Evolutionary conservation across 2,888 invertebrate genomes (phyloP), one percentile per base, ranked within the genome.

Genomic region (Xanthia togata): DNA sequence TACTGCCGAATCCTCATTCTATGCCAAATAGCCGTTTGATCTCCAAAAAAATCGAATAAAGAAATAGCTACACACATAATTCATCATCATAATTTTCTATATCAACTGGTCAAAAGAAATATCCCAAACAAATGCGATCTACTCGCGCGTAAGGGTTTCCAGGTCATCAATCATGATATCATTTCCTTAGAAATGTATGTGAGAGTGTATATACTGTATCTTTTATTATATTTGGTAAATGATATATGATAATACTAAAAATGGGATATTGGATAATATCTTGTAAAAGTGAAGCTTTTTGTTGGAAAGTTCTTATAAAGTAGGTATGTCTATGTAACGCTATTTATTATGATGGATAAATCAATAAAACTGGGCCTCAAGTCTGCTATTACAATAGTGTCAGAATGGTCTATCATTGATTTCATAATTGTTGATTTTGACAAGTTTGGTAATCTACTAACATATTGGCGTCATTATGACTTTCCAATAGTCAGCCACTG

Each of bases 71-170:
- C 44, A 1, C 67, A 73, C 62, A 76, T 70, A 47, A 84, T 80
- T 70, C 72, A 41, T 70, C 62, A 70, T 69, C 2, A 57, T 67
- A 69, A 68, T 62, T 79, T 41, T 70, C 53, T 14, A 3, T 62
- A 75, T 50, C 60, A 73, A 70, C 55, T 69, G 77, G 77, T 67
- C 82, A 71, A 74, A 74, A 78, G 82, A 72, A 65, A 78, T 53
- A 57, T 71, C 23, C 26, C 59, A 53, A 78, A 83, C 73, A 78
- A 82, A 71, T 82, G 87, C 87, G 79, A 79, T 68, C 55, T 55
- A 44, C 90, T 91, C 91, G 62, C 89, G 91, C 81, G 53, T 57
- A 44, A 78, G 78, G 78, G 84, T 74, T 75, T 72, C 64, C 59
- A 64, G 31, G 31, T 63, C 74, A 82, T 83, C 83, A 78, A 83